Evolutionary conservation across 2,797 vertebrate genomes (phyloP).

Genomic region (Champsocephalus gunnari): DNA sequence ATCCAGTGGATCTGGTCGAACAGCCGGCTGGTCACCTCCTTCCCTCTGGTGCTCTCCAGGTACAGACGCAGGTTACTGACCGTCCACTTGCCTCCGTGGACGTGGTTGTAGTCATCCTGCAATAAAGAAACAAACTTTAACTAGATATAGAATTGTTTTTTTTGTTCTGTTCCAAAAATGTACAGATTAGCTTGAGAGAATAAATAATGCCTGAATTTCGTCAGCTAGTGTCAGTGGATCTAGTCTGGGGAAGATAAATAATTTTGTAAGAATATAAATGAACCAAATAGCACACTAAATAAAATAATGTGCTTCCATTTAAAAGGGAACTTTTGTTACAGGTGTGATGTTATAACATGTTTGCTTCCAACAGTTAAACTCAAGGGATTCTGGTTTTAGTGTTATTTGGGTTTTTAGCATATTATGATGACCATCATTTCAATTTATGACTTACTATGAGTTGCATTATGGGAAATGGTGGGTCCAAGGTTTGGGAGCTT

Average conservation of each 20-base stretch:
- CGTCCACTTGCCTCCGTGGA: constrained; percentile 98
- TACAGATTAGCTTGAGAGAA: neutral
- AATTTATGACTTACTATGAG: neutral
- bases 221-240: neutral
- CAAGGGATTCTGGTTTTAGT: too few relatives aligned
- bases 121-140: constrained; percentile 29
- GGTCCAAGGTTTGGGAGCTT: neutral
- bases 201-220: neutral
- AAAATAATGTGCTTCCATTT: neutral
- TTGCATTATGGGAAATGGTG: neutral
- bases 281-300: neutral
- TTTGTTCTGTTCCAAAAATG: neutral
- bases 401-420: too few relatives aligned
- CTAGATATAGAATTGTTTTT: neutral
- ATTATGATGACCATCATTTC: too few relatives aligned
- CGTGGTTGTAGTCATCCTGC: constrained; percentile 98
- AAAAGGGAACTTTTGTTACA: neutral
- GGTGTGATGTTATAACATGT: too few relatives aligned
- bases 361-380: too few relatives aligned
- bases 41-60: constrained; percentile 96
- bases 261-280: neutral
- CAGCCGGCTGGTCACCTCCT: constrained; percentile 93
- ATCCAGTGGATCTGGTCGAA: constrained; percentile 99
- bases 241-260: neutral
- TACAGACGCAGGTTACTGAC: constrained; percentile 95